Evolutionary conservation across 2,888 invertebrate species (phyloP), one percentile per base, ranked within the genome.

Genomic region (Prostheceraeus crozeri): DNA sequence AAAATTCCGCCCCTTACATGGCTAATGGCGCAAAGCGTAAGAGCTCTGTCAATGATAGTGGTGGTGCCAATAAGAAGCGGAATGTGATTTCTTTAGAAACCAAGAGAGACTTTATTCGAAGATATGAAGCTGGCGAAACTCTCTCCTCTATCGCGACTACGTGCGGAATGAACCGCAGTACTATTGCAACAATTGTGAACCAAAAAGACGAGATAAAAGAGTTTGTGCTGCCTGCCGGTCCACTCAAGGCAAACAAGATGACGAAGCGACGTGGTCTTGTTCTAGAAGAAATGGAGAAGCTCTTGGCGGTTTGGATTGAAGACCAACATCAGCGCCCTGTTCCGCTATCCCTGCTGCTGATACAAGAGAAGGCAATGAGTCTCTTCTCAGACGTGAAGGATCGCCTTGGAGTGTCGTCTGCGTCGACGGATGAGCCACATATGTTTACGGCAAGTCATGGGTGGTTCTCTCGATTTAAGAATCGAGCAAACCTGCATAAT

Each of bases 401-500:
- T n/a, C 21, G 46, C 11, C n/a, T 11, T n/a, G 40, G 40, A 23
- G 14, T 25, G 46, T 23, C 40, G 14, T 40, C 14, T 25, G 11
- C 19, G 46, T 21, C 3, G 10, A 45, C n/a, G 23, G 23, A 25
- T 21, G 48, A 56, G 27, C 25, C 31, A 10, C n/a, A n/a, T n/a
- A n/a, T n/a, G n/a, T 62, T 65, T 33, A 10, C 8, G n/a, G 64
- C 64, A 11, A 67, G 65, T 53, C 16, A 36, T 16, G 65, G 64
- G 1, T 66, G 65, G 66, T 61, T 65, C 52, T 59, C 62, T 4
- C 23, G 60, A 6, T 67, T 64, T 48, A 64, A 64, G 35, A 53
- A 23, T 16, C 35, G 65, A 10, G 21, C 52, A 10, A 57, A 53
- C 31, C 21, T 59, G 19, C 46, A 57, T 8, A 65, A 40, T 16